A percentile compares a stretch with the other conserved stretches of the same genome.
These are phyloP conservation scores for Euphydryas editha DNA, from an alignment of 2,888 invertebrate genomes.

Conservation along the genomic window DNA sequence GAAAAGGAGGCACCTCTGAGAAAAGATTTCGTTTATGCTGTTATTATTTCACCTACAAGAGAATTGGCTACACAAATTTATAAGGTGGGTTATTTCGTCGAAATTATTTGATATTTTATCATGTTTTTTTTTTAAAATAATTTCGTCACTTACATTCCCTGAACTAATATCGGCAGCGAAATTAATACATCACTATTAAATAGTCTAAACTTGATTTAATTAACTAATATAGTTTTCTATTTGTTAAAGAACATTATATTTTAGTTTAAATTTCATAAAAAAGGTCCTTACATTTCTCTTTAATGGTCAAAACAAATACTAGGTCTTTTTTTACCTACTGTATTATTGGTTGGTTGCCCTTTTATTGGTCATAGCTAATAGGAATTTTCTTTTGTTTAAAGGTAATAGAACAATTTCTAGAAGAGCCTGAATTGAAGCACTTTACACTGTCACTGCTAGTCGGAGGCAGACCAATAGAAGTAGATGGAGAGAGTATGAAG, in stretches of 20 bases:
- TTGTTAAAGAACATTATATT: too few relatives aligned
- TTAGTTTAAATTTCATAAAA: too few relatives aligned
- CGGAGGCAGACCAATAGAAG: slow-evolving; percentile 92
- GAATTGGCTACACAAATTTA: slow-evolving; percentile 96
- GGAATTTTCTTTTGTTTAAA: slow-evolving; percentile 43
- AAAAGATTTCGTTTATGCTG: slow-evolving; percentile 91
- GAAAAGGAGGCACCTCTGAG: slow-evolving; percentile 85
- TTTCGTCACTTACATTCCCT: too few relatives aligned
- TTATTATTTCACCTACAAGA: slow-evolving; percentile 97
- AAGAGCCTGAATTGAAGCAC: slow-evolving; percentile 74
- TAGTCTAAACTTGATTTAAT: too few relatives aligned
- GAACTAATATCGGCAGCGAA: too few relatives aligned
- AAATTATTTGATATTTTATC: background rate
- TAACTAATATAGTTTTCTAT: too few relatives aligned
- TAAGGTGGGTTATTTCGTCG: slow-evolving; percentile 69
- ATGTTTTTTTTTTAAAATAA: background rate
- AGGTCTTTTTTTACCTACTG: too few relatives aligned
- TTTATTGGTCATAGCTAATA: too few relatives aligned
- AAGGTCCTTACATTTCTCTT: too few relatives aligned
- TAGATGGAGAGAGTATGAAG: slow-evolving; percentile 87
- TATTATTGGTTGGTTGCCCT: too few relatives aligned
- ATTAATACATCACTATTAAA: too few relatives aligned
- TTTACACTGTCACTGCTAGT: slow-evolving; percentile 86
- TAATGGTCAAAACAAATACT: too few relatives aligned
- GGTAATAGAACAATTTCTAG: slow-evolving; percentile 79